Evolutionary conservation across 2,797 vertebrate species (phyloP), one percentile per base, ranked within the genome.

Genomic region (Hybognathus amarus): DNA sequence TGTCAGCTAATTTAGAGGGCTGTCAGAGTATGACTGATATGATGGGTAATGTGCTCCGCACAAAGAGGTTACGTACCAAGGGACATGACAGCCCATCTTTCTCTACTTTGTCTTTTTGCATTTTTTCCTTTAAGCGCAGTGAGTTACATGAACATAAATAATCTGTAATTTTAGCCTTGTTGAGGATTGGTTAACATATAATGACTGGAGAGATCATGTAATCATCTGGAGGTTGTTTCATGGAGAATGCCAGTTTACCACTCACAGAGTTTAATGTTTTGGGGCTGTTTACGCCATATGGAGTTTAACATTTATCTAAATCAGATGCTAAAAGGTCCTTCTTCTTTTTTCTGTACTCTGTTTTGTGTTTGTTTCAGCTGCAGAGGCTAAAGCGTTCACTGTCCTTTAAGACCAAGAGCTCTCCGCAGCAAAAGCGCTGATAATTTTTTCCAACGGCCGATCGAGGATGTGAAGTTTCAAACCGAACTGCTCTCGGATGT

Each of bases 321-420:
- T 73, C 40, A 38, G 54, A 81, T 73, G 67, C 52, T 59, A 69
- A 69, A 42, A 69, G 66, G 56, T 80, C n/a, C 36, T 30, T 45
- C 42, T 45, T 15, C 15, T 50, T 50, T n/a, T 50, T 7, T n/a
- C n/a, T 12, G 5, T 24, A n/a, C 24, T 24, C 13, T 54, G 77
- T 68, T 87, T 40, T 64, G 22, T 78, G 24, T 79, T 71, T 68
- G n/a, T 85, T 87, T 74, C 95, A 99, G 98, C 94, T 99, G 84
- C 98, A 99, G 95, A 97, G 94, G 91, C 95, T 99, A 90, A 99
- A 97, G 88, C 94, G 97, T 83, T 99, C 98, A 0, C 93, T 99
- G 82, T 99, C 98, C 92, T 99, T 98, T 95, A 99, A 98, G 93
- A 98, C 98, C 82, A 99, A 98, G 92, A 98, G 96, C n/a, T 89